Base-by-base conservation (phyloP, 1,140 invertebrate genomes). In the Coenobita brevimanus region DNA sequence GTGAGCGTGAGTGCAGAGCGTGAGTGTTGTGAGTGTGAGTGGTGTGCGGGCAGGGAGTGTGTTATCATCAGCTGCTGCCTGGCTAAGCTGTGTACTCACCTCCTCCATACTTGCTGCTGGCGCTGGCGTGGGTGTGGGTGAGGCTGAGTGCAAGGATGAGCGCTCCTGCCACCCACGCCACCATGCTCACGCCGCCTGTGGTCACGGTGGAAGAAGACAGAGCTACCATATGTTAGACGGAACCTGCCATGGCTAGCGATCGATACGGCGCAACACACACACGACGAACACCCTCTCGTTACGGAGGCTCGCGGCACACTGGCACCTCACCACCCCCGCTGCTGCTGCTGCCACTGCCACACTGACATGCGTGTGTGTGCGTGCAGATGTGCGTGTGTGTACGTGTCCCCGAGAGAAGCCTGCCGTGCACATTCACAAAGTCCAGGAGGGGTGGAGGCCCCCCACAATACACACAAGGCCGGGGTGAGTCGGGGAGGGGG, bases 191-290 rank as follows among this genome's bases (percentile, higher is more conserved):
- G 73, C 73, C 62, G 73, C 41, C 15, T 73, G 43, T 80, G 85
- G 85, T 76, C 85, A 87, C 85, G 78, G 85, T 87, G 73, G 76
- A 41, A 73, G 38, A 87, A 43, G 76, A 80, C 76, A 81, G 43
- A 81, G 76, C 85, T 81, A 87, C 85, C 85, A 87, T 87, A 87
- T 87, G 85, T 87, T 87, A 87, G 76, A 87, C 54, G 57, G 62
- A 71, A 57, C 76, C 54, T 62, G 75, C 85, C 85, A 87, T 87
- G 73, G 57, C 78, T 27, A 54, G 71, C 85, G 85, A 87, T 87
- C 85, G 78, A 87, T 87, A 87, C 76, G 6, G 41, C 85, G 54
- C 85, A 67, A 50, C 67, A 60, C 85, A 81, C 62, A 15, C 62
- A 30, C 85, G 33, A 71, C 71, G 46, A n/a, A 64, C 57, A 79